Evolutionary conservation across 2,113 vertebrate genomes (phyloP), one percentile per base, ranked within the genome.

Genomic region (Seriola dumerili): DNA sequence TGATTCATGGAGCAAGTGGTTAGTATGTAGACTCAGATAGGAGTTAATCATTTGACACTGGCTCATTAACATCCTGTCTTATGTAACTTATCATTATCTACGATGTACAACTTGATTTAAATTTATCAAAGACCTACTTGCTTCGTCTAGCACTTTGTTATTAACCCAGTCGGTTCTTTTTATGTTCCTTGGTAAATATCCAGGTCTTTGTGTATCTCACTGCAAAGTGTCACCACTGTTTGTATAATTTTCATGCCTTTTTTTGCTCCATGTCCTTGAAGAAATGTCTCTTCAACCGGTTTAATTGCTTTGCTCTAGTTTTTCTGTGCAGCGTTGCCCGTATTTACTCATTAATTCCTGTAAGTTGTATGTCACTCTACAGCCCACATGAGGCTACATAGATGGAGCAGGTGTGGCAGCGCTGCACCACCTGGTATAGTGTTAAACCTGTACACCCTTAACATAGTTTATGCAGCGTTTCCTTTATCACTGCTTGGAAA

Each of bases 301-400:
- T 58, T 63, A 67, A 74, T 72, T 77, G 64, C 61, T 61, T 36
- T 32, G 68, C 48, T 68, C 76, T 38, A 72, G 54, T 76, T 88
- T 77, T 3, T 68, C 19, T 42, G 38, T 55, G 1, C 46, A 59
- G 34, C 19, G 10, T 8, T 62, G 32, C 25, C 44, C 42, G 48
- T 64, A 64, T 76, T 80, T 61, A 42, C 70, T 62, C 6, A 3
- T 61, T 40, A 12, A 25, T 21, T 69, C 40, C 76, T 70, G 23
- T 7, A 46, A 52, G 23, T 50, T 61, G 13, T 23, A 5, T 8
- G 32, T 65, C 76, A 64, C 17, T 44, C 6, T 19, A 48, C 1
- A 14, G 11, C 62, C 46, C 36, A 25, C 61, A 44, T 13, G 10
- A 58, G 44, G 19, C 19, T 11, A 19, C 72, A 21, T 16, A 5